Percentiles rank a stretch among this genome's conserved stretches.
Conservation (phyloP, 2,888 invertebrate genomes). For the Omphaloscelis lunosa region DNA sequence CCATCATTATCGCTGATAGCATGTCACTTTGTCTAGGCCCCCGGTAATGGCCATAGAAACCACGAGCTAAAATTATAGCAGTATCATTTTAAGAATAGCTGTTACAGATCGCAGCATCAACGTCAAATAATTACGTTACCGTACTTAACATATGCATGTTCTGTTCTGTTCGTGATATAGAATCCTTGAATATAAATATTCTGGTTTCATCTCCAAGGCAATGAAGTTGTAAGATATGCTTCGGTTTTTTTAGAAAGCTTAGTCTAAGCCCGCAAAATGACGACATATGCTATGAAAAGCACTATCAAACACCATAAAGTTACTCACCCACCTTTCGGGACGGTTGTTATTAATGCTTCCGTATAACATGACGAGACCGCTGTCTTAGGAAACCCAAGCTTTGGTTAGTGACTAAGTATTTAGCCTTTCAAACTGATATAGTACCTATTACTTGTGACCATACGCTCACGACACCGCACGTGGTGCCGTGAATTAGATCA, state of each 20-base stretch:
- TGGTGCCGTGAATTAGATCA: slow-evolving; percentile 53
- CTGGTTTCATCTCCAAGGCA: neutral
- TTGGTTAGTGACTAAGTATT: slow-evolving; percentile 26
- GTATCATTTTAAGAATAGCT: neutral
- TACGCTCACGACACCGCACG: slow-evolving; percentile 51
- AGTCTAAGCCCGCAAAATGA: neutral
- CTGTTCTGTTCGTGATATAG: too few relatives aligned
- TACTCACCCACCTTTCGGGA: neutral
- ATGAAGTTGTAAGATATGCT: neutral
- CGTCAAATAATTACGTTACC: neutral
- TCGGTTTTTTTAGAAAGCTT: neutral
- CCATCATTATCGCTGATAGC: neutral
- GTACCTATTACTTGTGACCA: slow-evolving; percentile 24
- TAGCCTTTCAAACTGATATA: slow-evolving; percentile 39
- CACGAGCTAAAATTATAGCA: neutral
- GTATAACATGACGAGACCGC: neutral
- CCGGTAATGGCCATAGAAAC: neutral
- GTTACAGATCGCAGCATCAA: neutral
- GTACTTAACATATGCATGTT: too few relatives aligned
- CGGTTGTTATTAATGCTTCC: too few relatives aligned
- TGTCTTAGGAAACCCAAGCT: neutral
- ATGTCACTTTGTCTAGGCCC: neutral
- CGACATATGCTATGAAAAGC: too few relatives aligned
- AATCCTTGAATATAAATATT: neutral
- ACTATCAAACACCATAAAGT: neutral